A percentile compares a stretch with the other conserved stretches of the same genome.
Conservation (phyloP, 2,888 invertebrate species). For the Limnephilus marmoratus region DNA sequence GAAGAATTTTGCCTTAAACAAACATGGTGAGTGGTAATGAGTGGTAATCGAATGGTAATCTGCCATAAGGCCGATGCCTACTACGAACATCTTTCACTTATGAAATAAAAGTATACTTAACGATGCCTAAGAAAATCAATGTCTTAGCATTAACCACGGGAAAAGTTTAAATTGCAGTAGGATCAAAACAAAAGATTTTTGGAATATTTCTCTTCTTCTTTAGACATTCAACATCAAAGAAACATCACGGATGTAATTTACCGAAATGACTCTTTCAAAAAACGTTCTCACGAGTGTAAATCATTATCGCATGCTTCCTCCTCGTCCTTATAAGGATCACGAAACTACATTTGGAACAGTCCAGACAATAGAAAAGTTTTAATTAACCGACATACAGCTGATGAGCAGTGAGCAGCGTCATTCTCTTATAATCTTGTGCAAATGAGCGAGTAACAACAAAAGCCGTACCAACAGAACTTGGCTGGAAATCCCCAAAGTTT, state of each 20-base stretch:
- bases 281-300: background rate
- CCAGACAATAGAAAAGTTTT: conserved; percentile 47
- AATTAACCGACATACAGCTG: conserved; percentile 44
- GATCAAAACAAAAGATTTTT: background rate
- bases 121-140: background rate
- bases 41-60: no score
- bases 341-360: conserved; percentile 15
- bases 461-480: conserved; percentile 36
- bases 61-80: no score
- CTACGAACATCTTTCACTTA: no score
- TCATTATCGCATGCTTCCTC: background rate
- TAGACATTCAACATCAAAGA: background rate
- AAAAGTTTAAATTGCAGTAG: background rate
- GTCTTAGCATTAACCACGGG: background rate
- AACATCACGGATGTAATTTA: background rate
- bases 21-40: no score
- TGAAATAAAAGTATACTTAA: background rate
- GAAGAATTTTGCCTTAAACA: no score
- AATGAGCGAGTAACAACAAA: conserved; percentile 49
- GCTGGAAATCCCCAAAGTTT: conserved; percentile 39
- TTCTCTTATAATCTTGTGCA: conserved; percentile 43
- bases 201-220: background rate
- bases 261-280: background rate
- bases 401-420: conserved; percentile 46
- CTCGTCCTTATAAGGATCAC: background rate